These are phyloP conservation scores for Caenorhabditis imperialis DNA, from an alignment of 2,888 invertebrate genomes.

Conservation along the genomic window DNA sequence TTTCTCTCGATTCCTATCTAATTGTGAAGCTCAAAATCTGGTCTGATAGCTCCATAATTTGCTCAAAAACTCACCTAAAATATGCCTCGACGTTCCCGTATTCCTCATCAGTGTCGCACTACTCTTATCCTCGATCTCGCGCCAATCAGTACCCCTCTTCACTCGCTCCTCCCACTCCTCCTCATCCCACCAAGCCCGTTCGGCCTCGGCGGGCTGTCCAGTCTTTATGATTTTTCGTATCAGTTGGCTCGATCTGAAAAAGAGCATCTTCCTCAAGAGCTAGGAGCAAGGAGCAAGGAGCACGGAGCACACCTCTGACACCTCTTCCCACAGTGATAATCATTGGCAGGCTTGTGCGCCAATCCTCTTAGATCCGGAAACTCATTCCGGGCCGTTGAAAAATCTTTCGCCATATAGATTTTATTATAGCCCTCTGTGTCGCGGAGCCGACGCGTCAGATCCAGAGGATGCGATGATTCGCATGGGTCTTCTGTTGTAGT, in stretches of 20 bases:
- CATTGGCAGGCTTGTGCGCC: conserved; percentile 40
- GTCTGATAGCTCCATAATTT: too few relatives aligned
- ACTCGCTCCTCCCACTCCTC: conserved; percentile 54
- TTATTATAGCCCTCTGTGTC: conserved; percentile 62
- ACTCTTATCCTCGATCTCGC: conserved; percentile 23
- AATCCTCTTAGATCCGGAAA: conserved; percentile 63
- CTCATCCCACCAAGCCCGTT: conserved; percentile 62
- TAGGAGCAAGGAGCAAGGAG: too few relatives aligned
- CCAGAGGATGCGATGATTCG: conserved; percentile 59
- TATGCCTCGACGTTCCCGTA: conserved; percentile 48
- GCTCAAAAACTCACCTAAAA: conserved; percentile 33
- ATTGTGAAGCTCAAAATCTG: too few relatives aligned
- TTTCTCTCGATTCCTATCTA: too few relatives aligned
- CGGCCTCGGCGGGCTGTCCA: conserved; percentile 36
- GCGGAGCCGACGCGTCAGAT: conserved; percentile 47
- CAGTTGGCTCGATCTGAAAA: conserved; percentile 42
- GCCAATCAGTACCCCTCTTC: conserved; percentile 24
- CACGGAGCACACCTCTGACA: conserved; percentile 38
- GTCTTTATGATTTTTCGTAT: conserved; percentile 51
- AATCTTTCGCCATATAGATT: conserved; percentile 67
- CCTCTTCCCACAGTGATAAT: conserved; percentile 57
- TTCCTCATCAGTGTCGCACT: conserved; percentile 35
- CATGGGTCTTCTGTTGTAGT: conserved; percentile 54
- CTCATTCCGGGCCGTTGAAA: conserved; percentile 53
- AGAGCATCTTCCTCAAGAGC: too few relatives aligned